Evolutionary conservation across 2,797 vertebrate genomes (phyloP).

Genomic region (Dendrocincla tyrannina): DNA sequence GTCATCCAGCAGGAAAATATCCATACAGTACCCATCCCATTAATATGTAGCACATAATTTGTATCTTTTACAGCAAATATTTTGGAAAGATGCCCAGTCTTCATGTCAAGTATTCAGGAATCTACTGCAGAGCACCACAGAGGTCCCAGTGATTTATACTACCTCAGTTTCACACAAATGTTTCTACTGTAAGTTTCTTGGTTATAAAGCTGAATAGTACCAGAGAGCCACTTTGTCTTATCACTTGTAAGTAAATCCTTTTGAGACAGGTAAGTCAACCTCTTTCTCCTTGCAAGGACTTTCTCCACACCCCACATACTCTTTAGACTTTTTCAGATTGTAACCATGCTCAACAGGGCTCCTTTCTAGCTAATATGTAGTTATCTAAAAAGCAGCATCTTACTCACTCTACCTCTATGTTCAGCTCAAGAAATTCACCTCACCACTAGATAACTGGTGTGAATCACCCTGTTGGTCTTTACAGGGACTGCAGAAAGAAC

Average conservation of each 20-base stretch:
- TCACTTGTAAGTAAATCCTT: neutral
- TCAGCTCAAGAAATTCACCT: neutral
- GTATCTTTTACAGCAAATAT: neutral
- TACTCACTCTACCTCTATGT: neutral
- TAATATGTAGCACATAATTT: neutral
- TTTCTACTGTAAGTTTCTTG: neutral
- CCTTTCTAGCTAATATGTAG: neutral
- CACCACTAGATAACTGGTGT: rapidly evolving
- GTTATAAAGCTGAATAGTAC: neutral
- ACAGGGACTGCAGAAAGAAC: neutral
- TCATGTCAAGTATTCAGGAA: neutral
- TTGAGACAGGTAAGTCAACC: neutral
- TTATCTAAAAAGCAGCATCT: neutral
- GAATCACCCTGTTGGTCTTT: neutral
- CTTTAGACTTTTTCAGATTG: neutral
- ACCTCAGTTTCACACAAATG: neutral
- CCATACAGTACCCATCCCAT: neutral
- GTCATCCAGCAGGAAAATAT: neutral
- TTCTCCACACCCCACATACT: neutral
- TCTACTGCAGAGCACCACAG: neutral
- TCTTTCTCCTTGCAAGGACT: neutral
- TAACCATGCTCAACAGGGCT: neutral
- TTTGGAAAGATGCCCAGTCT: neutral
- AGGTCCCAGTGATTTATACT: neutral
- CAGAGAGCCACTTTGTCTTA: neutral